Evolutionary conservation across 2,797 vertebrate species (phyloP), one percentile per base, ranked within the genome.

Genomic region (Falco novaeseelandiae): DNA sequence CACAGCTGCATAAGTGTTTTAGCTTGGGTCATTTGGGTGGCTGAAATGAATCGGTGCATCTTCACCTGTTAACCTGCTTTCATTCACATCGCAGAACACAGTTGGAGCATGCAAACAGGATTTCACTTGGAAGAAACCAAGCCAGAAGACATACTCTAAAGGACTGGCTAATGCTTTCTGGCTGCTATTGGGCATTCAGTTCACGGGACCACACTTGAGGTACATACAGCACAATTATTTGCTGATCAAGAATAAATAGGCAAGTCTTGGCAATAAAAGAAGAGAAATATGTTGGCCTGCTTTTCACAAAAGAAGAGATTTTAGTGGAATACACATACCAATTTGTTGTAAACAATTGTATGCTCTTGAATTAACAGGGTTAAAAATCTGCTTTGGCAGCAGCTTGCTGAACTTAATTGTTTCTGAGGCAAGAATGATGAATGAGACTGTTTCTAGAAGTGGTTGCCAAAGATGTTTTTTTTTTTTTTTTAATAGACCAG

Each of bases 371-470:
- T 91, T 92, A 95, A 91, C 67, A 89, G 84, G 81, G 93, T 92
- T 95, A 93, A 96, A 94, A 93, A 91, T 80, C 89, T 87, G 74
- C 93, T 91, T 92, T 85, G 84, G 93, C 93, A 89, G 91, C 83
- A 91, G 91, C 74, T 85, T 89, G 82, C 82, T 76, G 34, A 83
- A 93, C 59, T 73, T 89, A 92, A 92, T 95, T 95, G 84, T 95
- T 85, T 96, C 89, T 93, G 87, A 91, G 78, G 91, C 91, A 95
- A 92, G 87, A 93, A 66, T 1, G 19, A 82, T 85, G 73, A 91
- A 92, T 85, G 87, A 40, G 59, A 84, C 84, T 95, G 66, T 73
- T 95, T 95, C 82, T 92, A 87, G 73, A 93, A 82, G 49, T 58
- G 61, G 29, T 62, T 95, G 91, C 87, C 94, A 95, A 94, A 82